Evolutionary conservation across 2,113 vertebrate genomes (phyloP).

Genomic region (Anoura caudifer): DNA sequence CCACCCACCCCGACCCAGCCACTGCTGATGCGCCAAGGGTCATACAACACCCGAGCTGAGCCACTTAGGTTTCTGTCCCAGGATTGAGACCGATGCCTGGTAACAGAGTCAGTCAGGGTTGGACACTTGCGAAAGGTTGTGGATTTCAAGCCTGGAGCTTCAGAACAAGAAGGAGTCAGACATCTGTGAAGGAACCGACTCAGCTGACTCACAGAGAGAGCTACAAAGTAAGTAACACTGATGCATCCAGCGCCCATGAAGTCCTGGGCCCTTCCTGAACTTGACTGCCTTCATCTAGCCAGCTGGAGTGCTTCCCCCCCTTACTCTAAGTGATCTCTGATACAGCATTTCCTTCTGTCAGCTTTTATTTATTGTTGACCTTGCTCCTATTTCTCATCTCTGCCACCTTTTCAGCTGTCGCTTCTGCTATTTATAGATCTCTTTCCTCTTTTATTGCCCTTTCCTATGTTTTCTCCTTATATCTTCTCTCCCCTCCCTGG

Average conservation of each 20-base stretch:
- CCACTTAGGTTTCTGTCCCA: not conserved
- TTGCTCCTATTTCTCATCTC: not conserved
- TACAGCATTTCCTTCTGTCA: not conserved
- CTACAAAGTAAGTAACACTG: not conserved
- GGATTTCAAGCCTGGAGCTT: not conserved
- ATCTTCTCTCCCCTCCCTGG: not conserved
- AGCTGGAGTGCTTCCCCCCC: not conserved
- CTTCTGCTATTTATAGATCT: not conserved
- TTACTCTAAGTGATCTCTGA: not conserved
- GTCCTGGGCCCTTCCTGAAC: not conserved
- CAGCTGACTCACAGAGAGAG: accelerated
- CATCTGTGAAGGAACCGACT: not conserved
- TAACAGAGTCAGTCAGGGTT: not conserved
- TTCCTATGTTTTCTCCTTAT: not conserved
- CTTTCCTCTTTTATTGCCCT: not conserved
- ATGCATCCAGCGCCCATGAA: not conserved
- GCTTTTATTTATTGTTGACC: not conserved
- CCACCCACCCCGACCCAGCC: not conserved
- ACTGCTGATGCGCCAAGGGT: not conserved
- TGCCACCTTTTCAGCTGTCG: not conserved
- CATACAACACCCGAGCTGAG: not conserved
- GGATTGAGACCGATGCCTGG: not conserved
- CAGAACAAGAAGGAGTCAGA: not conserved
- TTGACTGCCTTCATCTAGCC: not conserved
- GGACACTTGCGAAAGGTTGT: not conserved